Conservation (phyloP, 2,113 vertebrate genomes). For the Pyrgilauda ruficollis region DNA sequence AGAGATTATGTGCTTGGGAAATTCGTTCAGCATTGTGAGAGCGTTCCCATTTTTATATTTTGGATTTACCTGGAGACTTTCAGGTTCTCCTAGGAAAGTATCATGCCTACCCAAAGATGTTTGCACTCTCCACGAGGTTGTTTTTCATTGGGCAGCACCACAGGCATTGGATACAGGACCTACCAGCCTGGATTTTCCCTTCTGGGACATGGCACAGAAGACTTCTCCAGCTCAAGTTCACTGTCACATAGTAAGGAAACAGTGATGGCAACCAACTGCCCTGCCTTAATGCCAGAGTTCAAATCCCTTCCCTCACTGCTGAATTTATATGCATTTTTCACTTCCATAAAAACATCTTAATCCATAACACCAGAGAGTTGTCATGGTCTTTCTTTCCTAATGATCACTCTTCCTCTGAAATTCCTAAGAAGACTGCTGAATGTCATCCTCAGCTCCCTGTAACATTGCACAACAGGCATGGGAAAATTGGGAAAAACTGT, state of each 20-base stretch:
- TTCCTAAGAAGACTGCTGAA: background rate
- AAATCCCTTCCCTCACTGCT: background rate
- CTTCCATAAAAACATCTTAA: background rate
- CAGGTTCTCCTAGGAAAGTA: background rate
- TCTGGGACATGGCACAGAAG: background rate
- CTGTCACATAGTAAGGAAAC: background rate
- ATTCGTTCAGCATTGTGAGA: background rate
- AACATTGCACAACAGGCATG: background rate
- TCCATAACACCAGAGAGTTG: background rate
- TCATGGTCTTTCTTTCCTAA: background rate
- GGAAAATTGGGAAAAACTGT: background rate
- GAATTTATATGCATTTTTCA: background rate
- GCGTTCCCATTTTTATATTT: background rate
- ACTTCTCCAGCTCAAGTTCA: background rate
- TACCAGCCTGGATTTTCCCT: background rate
- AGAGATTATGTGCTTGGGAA: background rate
- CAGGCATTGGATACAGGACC: rapidly evolving
- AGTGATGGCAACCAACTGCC: background rate
- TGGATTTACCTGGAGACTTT: background rate
- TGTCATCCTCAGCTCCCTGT: background rate
- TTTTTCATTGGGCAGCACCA: rapidly evolving
- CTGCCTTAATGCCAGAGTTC: background rate
- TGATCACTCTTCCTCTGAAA: background rate
- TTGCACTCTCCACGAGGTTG: background rate
- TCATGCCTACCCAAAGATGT: rapidly evolving